Base-by-base conservation (phyloP, 2,888 invertebrate species). In the Agrochola litura region DNA sequence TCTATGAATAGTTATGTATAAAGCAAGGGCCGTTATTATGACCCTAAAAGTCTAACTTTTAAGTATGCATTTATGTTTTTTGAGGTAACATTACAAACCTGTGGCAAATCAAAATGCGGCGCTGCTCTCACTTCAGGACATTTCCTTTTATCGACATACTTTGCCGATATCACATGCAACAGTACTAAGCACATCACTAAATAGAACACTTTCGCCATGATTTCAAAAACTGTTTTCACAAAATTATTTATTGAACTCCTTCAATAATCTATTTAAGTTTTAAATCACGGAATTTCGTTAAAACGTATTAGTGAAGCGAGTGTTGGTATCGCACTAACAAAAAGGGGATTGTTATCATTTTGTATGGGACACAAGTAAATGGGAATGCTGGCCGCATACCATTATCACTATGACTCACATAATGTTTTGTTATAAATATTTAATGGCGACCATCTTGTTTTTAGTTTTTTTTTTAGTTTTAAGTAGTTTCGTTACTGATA, bases 61-160 rank as follows among this genome's bases (percentile, higher is more conserved):
- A 5, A 37, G 49, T 1, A 41, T 19, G 5, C 10, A n/a, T n/a
- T 37, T n/a, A 37, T 10, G 14, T 12, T 56, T n/a, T 52, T 52
- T n/a, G 22, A 10, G 3, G 4, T 73, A 73, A 58, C 37, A 19
- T 52, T 65, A 91, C 93, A 84, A 81, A 98, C 98, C 95, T 97
- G 97, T 85, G 98, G 97, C 88, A 98, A 96, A 96, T 98, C 98
- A 91, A 98, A 98, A 95, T 98, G 98, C 63, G 98, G 97, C 71
- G 98, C 98, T 25, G 98, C 98, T 93, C 98, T 98, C 82, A 98
- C 98, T 97, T 97, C 97, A 0, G 98, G 98, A 90, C 98, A 98
- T 92, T 98, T 98, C 89, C 98, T 97, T 92, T 98, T 98, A 89
- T 98, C 97, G 60, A 97, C 94, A 86, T 96, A 95, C 88, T 91